These are phyloP conservation scores for Australoheros facetus DNA, from an alignment of 2,797 vertebrate species.

Conservation along the genomic window DNA sequence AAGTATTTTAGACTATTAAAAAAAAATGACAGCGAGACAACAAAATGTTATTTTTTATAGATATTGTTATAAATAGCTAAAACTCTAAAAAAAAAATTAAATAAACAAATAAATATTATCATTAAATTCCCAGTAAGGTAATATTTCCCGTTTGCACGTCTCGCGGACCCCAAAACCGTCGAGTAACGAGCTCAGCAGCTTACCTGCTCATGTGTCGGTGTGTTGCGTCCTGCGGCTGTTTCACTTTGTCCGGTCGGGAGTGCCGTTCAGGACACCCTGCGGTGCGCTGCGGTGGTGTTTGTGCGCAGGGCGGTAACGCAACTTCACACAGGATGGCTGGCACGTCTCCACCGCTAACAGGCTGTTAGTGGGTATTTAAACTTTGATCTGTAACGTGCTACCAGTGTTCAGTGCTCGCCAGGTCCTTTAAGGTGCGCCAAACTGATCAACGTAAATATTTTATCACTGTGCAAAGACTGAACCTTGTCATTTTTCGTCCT, in stretches of 20 bases:
- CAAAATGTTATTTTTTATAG: background rate
- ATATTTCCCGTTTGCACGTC: rapidly evolving
- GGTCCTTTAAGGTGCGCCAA: background rate
- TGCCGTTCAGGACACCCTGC: background rate
- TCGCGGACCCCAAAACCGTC: rapidly evolving
- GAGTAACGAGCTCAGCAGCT: background rate
- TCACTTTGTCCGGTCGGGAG: background rate
- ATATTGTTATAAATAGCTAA: no score
- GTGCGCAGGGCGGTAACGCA: background rate
- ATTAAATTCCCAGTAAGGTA: background rate
- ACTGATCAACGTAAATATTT: background rate
- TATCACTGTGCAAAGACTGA: background rate
- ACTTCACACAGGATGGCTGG: background rate
- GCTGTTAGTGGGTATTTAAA: slow-evolving; percentile 6
- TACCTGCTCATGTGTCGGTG: slow-evolving; percentile 30
- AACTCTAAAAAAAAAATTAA: rapidly evolving
- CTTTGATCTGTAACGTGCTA: background rate
- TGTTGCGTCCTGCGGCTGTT: background rate
- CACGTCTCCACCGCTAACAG: background rate
- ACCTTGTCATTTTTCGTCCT: background rate
- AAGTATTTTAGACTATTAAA: background rate
- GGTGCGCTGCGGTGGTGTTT: background rate
- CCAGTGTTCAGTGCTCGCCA: background rate
- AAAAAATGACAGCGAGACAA: background rate
- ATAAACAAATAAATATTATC: background rate